A percentile compares a stretch with the other conserved stretches of the same genome.
Evolutionary conservation across 2,113 vertebrate genomes (phyloP).

Genomic region (Myotis lucifugus): DNA sequence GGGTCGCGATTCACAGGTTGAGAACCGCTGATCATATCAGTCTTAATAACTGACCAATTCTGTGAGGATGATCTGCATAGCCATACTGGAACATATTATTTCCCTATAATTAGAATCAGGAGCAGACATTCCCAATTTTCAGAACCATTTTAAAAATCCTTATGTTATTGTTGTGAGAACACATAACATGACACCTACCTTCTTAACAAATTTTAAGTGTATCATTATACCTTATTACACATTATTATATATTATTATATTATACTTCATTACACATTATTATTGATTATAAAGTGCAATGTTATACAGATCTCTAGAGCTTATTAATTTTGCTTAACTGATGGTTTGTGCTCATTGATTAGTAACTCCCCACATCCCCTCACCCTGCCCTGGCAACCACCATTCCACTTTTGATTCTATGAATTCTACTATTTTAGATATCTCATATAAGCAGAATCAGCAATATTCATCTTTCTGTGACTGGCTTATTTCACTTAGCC

Average conservation of each 20-base stretch:
- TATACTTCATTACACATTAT: neutral
- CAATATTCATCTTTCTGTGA: neutral
- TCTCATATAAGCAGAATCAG: neutral
- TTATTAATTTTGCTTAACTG: neutral
- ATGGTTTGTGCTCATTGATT: neutral
- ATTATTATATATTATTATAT: neutral
- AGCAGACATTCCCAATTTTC: neutral
- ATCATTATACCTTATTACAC: neutral
- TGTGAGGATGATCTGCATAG: neutral
- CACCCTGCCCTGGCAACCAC: neutral
- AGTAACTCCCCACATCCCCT: neutral
- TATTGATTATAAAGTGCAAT: neutral
- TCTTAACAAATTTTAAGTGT: neutral
- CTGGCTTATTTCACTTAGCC: neutral
- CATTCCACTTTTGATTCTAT: neutral
- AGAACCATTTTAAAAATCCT: neutral
- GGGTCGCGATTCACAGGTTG: too few relatives aligned
- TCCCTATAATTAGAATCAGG: neutral
- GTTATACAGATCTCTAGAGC: neutral
- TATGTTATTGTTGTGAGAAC: neutral
- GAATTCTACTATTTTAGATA: neutral
- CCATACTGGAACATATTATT: neutral
- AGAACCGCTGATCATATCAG: neutral
- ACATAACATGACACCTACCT: neutral
- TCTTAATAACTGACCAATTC: neutral